Percentiles rank a stretch among this genome's conserved stretches.
phyloP scores from a whole-genome alignment of 2,797 vertebrate species.

The Acanthis flammea region DNA sequence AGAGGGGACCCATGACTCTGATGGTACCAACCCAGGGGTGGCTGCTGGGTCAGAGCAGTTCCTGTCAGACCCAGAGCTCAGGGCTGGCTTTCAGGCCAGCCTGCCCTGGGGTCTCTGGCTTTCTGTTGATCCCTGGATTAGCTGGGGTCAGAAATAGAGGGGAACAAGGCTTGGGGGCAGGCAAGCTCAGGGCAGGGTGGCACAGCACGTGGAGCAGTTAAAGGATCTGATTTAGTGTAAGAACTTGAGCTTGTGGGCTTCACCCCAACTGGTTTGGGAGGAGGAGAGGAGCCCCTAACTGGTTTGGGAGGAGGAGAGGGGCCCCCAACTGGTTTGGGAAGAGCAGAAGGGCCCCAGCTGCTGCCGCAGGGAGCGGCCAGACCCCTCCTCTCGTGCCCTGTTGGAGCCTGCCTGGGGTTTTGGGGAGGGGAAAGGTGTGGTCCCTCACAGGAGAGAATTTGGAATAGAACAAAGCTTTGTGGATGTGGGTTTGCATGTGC shows the following conservation, averaged over 20 bases:
- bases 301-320: neutral
- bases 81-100: neutral
- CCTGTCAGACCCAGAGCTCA: neutral
- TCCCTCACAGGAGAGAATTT: neutral
- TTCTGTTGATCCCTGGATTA: neutral
- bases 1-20: neutral
- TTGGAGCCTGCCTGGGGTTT: neutral
- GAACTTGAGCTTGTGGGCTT: neutral
- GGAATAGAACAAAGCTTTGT: neutral
- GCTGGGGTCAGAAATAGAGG: neutral
- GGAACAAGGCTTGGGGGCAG: neutral
- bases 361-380: neutral
- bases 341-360: neutral
- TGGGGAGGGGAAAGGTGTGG: constrained; percentile 27
- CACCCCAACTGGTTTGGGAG: neutral
- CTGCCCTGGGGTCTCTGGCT: neutral
- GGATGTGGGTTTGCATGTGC: neutral
- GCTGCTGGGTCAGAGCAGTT: neutral
- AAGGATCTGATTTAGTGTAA: neutral
- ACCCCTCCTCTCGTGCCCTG: neutral
- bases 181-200: neutral
- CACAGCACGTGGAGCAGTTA: accelerated
- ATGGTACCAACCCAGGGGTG: accelerated
- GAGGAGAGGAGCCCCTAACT: neutral
- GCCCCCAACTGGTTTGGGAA: neutral